Percentiles rank a stretch among this genome's conserved stretches.
phyloP scores from a whole-genome alignment of 2,888 invertebrate species.

The Drosophila macrospina region DNA sequence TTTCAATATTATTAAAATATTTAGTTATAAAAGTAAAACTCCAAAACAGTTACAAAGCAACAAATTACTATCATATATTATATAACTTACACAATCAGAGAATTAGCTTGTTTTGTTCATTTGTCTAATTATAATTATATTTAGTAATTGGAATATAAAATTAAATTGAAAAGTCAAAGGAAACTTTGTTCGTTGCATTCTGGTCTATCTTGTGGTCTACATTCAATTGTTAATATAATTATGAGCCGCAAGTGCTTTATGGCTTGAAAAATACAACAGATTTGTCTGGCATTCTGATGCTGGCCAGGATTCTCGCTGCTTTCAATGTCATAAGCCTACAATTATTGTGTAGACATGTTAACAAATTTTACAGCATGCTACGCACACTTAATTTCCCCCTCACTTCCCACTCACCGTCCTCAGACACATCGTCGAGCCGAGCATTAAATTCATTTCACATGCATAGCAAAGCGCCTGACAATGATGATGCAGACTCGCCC shows the following conservation, averaged over 20 bases:
- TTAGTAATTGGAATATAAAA: background rate
- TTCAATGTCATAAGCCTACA: slow-evolving; percentile 54
- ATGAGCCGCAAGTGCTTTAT: background rate
- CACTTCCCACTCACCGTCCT: background rate
- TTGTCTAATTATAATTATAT: background rate
- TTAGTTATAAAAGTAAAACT: too few relatives aligned
- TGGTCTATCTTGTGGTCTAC: background rate
- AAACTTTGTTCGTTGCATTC: background rate
- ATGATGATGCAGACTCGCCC: slow-evolving; percentile 32
- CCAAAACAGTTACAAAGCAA: too few relatives aligned
- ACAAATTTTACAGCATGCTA: slow-evolving; percentile 64
- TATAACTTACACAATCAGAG: too few relatives aligned
- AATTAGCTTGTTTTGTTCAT: too few relatives aligned
- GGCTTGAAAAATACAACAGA: slow-evolving; percentile 1
- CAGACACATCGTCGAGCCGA: slow-evolving; percentile 18
- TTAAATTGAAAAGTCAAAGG: background rate
- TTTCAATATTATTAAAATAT: too few relatives aligned
- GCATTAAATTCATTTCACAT: slow-evolving; percentile 69
- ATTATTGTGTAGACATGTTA: slow-evolving; percentile 68
- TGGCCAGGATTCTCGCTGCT: slow-evolving; percentile 4
- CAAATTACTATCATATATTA: too few relatives aligned
- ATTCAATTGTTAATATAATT: slow-evolving; percentile 28
- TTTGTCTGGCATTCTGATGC: slow-evolving; percentile 36
- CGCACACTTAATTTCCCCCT: slow-evolving; percentile 31
- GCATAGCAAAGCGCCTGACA: slow-evolving; percentile 65